Percentiles rank a stretch among this genome's conserved stretches.
Conservation (phyloP, 2,113 vertebrate species). For the Rattus rattus region DNA sequence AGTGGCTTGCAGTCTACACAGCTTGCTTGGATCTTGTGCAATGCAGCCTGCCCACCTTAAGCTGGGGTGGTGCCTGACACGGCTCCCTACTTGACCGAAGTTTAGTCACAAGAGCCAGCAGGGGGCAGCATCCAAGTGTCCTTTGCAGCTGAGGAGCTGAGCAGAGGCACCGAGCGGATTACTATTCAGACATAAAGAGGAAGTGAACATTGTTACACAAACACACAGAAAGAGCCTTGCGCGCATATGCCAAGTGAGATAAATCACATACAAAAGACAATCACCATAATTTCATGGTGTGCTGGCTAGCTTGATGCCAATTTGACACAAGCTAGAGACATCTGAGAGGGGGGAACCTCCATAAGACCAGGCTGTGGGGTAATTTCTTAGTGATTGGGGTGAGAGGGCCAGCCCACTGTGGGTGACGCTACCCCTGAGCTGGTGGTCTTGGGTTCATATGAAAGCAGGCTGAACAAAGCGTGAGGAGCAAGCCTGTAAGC, state of each 20-base stretch:
- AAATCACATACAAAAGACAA: background rate
- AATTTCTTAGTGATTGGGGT: background rate
- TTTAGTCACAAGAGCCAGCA: background rate
- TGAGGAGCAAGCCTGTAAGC: background rate
- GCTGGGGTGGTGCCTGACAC: background rate
- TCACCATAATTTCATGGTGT: background rate
- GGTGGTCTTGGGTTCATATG: background rate
- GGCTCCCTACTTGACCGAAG: background rate
- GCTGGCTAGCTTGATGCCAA: background rate
- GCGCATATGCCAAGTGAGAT: background rate
- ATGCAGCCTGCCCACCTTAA: background rate
- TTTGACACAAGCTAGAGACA: background rate
- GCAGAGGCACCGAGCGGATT: fast-evolving
- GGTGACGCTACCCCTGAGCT: background rate
- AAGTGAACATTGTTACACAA: background rate
- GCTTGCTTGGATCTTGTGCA: background rate
- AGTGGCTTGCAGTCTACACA: background rate
- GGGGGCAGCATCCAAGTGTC: background rate
- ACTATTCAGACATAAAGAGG: background rate
- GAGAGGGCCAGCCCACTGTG: background rate
- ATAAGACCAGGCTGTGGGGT: background rate
- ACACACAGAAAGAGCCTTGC: background rate
- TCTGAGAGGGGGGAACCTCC: background rate
- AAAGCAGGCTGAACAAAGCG: background rate
- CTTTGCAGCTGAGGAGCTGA: background rate